Evolutionary conservation across 2,888 invertebrate species (phyloP), one percentile per base, ranked within the genome.

Genomic region (Hesperia comma): DNA sequence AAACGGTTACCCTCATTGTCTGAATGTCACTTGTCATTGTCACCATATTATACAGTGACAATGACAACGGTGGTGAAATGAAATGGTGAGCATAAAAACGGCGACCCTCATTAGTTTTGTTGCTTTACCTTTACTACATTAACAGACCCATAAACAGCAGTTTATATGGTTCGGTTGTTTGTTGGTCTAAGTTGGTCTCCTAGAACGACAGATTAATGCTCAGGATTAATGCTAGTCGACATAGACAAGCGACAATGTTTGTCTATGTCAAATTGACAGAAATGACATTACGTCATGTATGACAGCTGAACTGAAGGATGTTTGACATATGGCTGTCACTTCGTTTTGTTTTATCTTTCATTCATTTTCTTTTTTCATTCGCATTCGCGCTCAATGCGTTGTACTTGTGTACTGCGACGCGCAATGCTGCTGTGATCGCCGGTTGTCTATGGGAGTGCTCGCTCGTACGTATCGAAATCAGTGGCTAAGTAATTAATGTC

Each of bases 381-480:
- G 53, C 88, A 86, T 90, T 90, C 88, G 88, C 90, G 89, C 87
- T 88, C 86, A 82, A 87, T 88, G 88, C 90, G 89, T 86, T 85
- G 21, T 51, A 51, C 51, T 51, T 51, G 85, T 72, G 79, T 77
- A 73, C 74, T 80, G 77, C 81, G 83, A 81, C 79, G 81, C 69
- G 74, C 55, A 68, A 76, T 74, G 75, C 67, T 73, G 76, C 62
- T 74, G 74, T 77, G 72, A 74, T 70, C 79, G 73, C 77, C 75
- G 80, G 74, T 87, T 90, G 86, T 88, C 86, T 89, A 87, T 90
- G 89, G 89, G 85, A 87, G 84, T 86, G 84, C 78, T 82, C 80
- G 82, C 79, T 83, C 86, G 88, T 87, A 26, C 86, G 88, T 87
- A 87, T 88, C 76, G 84, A 85, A 49, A 86, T 87, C 86, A 82